phyloP scores from a whole-genome alignment of 2,113 vertebrate species.

The Oreochromis tanganicae region DNA sequence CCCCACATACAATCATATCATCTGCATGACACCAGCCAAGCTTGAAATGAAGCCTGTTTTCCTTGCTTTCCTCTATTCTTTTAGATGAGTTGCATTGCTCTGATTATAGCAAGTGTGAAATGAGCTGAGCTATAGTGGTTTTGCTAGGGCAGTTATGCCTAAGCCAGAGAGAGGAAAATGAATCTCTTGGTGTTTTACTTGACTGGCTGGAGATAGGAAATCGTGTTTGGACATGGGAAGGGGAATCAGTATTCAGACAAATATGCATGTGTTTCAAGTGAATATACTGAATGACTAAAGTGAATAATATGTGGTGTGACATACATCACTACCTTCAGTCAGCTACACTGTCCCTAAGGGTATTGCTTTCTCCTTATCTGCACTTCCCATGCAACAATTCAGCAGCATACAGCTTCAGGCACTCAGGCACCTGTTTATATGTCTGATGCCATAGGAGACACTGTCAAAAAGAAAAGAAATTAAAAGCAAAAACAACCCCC shows the following conservation, averaged over 20 bases:
- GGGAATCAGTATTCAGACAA: conserved; percentile 7
- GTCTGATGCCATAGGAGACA: background rate
- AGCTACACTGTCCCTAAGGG: background rate
- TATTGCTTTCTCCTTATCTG: background rate
- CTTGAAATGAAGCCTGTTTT: conserved; percentile 52
- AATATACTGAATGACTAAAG: background rate
- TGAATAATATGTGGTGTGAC: background rate
- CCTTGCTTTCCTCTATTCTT: conserved; percentile 24
- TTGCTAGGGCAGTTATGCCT: conserved; percentile 8
- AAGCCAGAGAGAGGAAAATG: conserved; percentile 12
- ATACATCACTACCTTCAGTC: background rate
- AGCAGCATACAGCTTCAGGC: background rate
- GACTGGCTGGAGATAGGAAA: conserved; percentile 15
- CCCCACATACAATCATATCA: conserved; percentile 31
- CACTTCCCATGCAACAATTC: background rate
- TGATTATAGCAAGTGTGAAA: conserved; percentile 40
- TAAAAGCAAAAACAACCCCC: background rate
- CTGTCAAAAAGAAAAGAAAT: background rate
- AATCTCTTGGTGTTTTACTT: conserved; percentile 19
- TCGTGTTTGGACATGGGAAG: background rate
- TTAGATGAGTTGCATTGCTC: conserved; percentile 30
- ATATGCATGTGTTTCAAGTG: background rate
- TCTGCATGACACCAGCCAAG: conserved; percentile 22
- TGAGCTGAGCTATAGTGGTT: conserved; percentile 41
- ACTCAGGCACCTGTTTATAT: background rate